These are phyloP conservation scores for Aplodontia rufa DNA, from an alignment of 2,113 vertebrate genomes.

Conservation along the genomic window DNA sequence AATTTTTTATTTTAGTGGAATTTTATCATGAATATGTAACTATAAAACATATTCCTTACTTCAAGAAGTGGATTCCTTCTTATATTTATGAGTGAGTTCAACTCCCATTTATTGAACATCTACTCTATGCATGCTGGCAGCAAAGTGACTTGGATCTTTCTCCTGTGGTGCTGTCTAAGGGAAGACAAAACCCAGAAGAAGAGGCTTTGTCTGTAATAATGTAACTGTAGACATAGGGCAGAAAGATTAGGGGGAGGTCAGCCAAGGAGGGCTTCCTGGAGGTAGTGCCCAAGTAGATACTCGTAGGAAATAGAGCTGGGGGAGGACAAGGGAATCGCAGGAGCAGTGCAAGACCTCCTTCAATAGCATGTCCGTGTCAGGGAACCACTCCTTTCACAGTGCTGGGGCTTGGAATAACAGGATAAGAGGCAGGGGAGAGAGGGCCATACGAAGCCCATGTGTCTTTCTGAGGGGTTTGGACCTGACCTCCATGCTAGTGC, in stretches of 20 bases:
- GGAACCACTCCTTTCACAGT: background rate
- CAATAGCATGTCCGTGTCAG: background rate
- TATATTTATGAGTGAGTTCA: background rate
- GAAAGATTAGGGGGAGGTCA: background rate
- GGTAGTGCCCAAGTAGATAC: background rate
- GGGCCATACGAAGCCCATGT: rapidly evolving
- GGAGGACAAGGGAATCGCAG: background rate
- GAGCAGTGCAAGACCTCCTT: background rate
- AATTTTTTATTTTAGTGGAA: background rate
- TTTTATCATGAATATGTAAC: background rate
- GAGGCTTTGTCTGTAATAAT: background rate
- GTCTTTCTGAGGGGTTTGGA: background rate
- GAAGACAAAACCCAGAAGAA: background rate
- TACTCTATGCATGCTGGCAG: background rate
- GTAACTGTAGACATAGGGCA: background rate
- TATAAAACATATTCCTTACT: background rate
- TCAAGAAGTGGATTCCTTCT: background rate
- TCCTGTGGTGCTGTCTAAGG: background rate
- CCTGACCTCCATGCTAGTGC: background rate
- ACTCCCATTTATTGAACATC: background rate
- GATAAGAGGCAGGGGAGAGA: background rate
- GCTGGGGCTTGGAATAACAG: background rate
- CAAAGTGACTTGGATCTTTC: background rate
- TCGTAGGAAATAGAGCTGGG: background rate
- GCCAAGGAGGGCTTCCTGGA: conserved; percentile 18